These are phyloP conservation scores for Molorchus minor DNA, from an alignment of 2,888 invertebrate genomes.

Conservation along the genomic window DNA sequence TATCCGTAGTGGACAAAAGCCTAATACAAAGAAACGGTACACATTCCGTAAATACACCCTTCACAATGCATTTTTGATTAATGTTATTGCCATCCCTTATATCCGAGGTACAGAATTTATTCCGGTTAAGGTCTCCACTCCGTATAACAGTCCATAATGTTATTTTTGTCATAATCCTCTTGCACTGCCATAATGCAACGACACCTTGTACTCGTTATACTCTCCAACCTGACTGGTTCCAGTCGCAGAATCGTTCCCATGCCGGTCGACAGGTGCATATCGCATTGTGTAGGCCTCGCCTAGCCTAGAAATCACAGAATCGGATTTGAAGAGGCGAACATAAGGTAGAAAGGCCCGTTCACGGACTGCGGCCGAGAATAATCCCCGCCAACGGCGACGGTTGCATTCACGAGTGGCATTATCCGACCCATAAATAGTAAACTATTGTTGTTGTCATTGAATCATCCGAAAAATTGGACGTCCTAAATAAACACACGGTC, in stretches of 20 bases:
- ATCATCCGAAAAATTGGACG: conserved; percentile 56
- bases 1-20: too few relatives aligned
- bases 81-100: too few relatives aligned
- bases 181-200: too few relatives aligned
- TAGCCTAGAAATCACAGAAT: conserved; percentile 28
- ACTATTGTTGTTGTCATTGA: conserved; percentile 56
- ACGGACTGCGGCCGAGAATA: conserved; percentile 36
- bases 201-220: conserved; percentile 2
- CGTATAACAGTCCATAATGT: too few relatives aligned
- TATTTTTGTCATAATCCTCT: too few relatives aligned
- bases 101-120: too few relatives aligned
- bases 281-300: conserved; percentile 4
- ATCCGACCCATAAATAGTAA: conserved; percentile 54
- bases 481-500: conserved; percentile 55
- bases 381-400: conserved; percentile 42
- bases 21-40: too few relatives aligned
- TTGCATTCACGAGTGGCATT: conserved; percentile 53
- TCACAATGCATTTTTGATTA: too few relatives aligned
- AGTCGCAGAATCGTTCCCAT: conserved; percentile 5
- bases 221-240: conserved; percentile 14
- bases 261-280: conserved; percentile 10
- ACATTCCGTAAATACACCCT: too few relatives aligned
- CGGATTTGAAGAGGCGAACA: conserved; percentile 42
- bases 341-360: conserved; percentile 26
- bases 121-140: too few relatives aligned